Conservation (phyloP, 1,140 invertebrate species). For the Chironomus tepperi region DNA sequence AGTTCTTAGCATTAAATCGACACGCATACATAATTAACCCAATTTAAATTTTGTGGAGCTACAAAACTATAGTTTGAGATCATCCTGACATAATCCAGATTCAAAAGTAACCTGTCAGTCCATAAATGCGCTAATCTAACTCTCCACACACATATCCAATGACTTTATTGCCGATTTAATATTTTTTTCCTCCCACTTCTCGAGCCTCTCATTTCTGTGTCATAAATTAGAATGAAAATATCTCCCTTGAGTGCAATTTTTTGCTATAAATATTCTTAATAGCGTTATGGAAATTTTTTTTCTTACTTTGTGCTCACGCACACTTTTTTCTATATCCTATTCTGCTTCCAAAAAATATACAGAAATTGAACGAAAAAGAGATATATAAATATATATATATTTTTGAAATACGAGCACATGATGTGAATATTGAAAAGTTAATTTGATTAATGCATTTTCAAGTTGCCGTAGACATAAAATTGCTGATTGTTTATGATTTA, state of each 20-base stretch:
- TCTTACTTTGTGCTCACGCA: neutral
- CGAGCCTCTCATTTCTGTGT: neutral
- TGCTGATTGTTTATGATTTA: no score
- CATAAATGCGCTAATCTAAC: no score
- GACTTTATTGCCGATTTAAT: neutral
- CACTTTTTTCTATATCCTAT: neutral
- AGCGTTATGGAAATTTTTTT: neutral
- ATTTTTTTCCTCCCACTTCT: neutral
- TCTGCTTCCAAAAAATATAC: no score
- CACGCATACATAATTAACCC: no score
- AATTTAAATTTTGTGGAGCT: no score
- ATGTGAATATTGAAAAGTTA: constrained; percentile 4
- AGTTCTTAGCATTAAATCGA: no score
- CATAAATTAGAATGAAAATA: constrained; percentile 4
- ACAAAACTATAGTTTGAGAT: no score
- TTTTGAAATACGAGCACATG: neutral
- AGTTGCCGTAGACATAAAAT: neutral
- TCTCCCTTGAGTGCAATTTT: neutral
- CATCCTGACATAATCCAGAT: no score
- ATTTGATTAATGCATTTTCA: neutral
- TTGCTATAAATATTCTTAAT: neutral
- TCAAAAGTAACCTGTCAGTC: no score
- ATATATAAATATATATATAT: neutral
- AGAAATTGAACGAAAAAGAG: neutral
- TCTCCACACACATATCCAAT: no score